A percentile compares a stretch with the other conserved stretches of the same genome.
Evolutionary conservation across 2,797 vertebrate genomes (phyloP).

Genomic region (Peromyscus attwateri): DNA sequence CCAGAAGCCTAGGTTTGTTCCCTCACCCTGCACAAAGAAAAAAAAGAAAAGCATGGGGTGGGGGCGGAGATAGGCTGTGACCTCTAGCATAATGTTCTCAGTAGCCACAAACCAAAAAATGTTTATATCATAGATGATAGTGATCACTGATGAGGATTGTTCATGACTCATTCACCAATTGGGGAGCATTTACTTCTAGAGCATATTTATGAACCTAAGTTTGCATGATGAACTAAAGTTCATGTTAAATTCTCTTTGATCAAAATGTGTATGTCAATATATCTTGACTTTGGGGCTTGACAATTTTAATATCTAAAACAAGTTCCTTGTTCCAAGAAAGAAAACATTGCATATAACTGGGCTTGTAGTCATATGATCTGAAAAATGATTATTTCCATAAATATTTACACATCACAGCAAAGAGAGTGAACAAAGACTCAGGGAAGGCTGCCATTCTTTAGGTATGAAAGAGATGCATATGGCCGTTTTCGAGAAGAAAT

Average conservation of each 20-base stretch:
- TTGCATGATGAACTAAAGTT: constrained; percentile 15
- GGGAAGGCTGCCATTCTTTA: constrained; percentile 79
- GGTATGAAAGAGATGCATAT: constrained; percentile 83
- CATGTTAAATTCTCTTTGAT: constrained; percentile 55
- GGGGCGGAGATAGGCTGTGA: rapidly evolving
- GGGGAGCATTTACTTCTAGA: constrained; percentile 25
- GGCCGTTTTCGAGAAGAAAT: constrained; percentile 81
- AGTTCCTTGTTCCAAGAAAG: not conserved
- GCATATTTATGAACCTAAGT: not conserved
- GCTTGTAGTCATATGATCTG: constrained; percentile 43
- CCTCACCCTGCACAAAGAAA: not conserved
- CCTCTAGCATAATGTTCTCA: not conserved
- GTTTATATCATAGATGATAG: not conserved
- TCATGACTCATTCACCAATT: not conserved
- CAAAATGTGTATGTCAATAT: constrained; percentile 41
- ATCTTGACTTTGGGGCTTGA: constrained; percentile 48
- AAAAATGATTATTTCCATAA: constrained; percentile 70
- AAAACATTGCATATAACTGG: constrained; percentile 16
- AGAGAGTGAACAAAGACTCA: constrained; percentile 73
- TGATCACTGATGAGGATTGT: not conserved
- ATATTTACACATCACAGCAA: constrained; percentile 76
- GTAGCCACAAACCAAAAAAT: not conserved
- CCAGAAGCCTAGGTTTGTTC: not conserved
- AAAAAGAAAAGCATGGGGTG: not conserved
- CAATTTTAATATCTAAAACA: constrained; percentile 33